Evolutionary conservation across 2,888 invertebrate species (phyloP), one percentile per base, ranked within the genome.

Genomic region (Acleris emargana): DNA sequence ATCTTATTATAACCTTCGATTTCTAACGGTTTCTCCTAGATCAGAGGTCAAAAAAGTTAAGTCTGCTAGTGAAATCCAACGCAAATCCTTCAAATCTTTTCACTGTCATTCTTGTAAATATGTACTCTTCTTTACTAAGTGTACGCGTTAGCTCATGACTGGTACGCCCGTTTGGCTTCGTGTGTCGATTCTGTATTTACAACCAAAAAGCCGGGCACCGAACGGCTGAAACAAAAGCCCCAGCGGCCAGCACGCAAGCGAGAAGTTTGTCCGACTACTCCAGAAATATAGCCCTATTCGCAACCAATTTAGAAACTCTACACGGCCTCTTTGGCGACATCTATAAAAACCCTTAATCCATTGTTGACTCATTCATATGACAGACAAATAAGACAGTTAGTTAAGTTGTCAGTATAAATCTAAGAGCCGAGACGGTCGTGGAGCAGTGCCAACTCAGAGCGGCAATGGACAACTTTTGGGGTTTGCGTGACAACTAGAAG

Each of bases 301-400:
- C 5, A 53, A 32, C 28, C 32, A 38, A 18, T 53, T 38, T 22
- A 54, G 45, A 45, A 16, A 45, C 45, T 45, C 17, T 7, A 45
- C 17, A 45, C 45, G 45, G 42, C 13, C 20, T 42, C 54, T 54
- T 54, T 54, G 54, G 42, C 42, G 52, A 32, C 17, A 45, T n/a
- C 45, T 45, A 32, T 18, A 32, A 42, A 54, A 42, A 54, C 42
- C 42, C 20, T 54, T 66, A 55, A 66, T 61, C 60, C 50, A 66
- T 66, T 32, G 55, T 69, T 72, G 73, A 73, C 71, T 73, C 72
- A 72, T 72, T 71, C 71, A 69, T 63, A 68, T 64, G 66, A 67
- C 67, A 57, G 64, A 68, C 63, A 63, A 62, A 67, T 59, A 73
- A 72, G 68, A 71, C 67, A 62, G 67, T 68, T 52, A 62, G 67